These are phyloP conservation scores for Myotis lucifugus DNA, from an alignment of 2,113 vertebrate genomes.

Conservation along the genomic window DNA sequence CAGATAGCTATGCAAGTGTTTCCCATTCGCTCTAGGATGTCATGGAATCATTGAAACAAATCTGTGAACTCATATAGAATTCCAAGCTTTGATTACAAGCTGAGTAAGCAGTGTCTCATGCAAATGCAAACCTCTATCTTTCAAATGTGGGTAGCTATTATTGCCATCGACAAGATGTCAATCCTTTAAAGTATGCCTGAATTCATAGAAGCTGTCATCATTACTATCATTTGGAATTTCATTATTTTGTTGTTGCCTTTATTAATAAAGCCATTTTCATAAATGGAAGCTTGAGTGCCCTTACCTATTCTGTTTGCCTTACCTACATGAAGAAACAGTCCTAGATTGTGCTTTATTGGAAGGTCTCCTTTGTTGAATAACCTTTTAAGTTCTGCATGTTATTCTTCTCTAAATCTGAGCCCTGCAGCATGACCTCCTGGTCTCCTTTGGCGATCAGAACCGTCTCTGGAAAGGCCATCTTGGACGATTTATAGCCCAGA, in stretches of 20 bases:
- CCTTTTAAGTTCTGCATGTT: background rate
- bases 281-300: background rate
- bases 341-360: background rate
- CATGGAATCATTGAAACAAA: background rate
- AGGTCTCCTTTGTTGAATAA: background rate
- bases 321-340: background rate
- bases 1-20: background rate
- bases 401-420: slow-evolving; percentile 3
- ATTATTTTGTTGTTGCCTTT: background rate
- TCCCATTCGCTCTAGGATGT: background rate
- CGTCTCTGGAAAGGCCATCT: background rate
- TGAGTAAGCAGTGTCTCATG: background rate
- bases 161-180: background rate
- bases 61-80: background rate
- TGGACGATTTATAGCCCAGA: background rate
- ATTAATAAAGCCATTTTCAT: background rate
- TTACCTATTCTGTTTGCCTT: background rate
- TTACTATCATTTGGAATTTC: background rate
- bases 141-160: background rate
- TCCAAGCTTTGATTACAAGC: background rate
- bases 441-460: background rate
- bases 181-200: background rate
- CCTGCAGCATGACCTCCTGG: background rate
- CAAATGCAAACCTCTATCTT: background rate
- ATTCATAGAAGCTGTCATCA: background rate